Conservation (phyloP, 35 echinoderm and acorn worm species). For the Hemicentrotus pulcherrimus region DNA sequence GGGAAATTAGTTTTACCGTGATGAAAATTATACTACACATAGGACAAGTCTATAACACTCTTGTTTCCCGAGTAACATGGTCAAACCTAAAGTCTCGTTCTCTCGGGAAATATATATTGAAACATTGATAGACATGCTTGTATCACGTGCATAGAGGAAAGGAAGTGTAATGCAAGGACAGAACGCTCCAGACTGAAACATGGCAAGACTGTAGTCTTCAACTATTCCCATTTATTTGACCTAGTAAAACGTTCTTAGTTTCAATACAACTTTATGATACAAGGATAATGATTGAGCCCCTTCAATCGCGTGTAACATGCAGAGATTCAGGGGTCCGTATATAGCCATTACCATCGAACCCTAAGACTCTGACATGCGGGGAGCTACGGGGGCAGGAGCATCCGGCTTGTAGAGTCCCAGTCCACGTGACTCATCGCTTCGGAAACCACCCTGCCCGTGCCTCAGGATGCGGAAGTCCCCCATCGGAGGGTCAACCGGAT, state of each 20-base stretch:
- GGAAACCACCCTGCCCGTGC: constrained; percentile 29
- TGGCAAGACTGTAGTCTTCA: neutral
- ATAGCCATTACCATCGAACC: neutral
- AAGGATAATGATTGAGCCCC: neutral
- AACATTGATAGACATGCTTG: neutral
- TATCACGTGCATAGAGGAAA: neutral
- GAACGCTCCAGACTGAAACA: too few relatives aligned
- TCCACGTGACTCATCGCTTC: neutral
- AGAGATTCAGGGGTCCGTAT: neutral
- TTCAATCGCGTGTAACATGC: neutral
- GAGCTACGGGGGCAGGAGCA: neutral
- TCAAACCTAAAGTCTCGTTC: too few relatives aligned
- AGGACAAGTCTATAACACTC: too few relatives aligned
- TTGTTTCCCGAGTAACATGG: too few relatives aligned
- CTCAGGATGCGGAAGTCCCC: constrained; percentile 38
- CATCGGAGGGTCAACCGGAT: constrained; percentile 37
- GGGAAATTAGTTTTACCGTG: too few relatives aligned
- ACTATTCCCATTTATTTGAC: neutral
- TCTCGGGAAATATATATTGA: too few relatives aligned
- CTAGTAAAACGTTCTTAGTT: neutral
- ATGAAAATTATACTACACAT: too few relatives aligned
- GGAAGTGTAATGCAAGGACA: neutral
- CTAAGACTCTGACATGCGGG: neutral
- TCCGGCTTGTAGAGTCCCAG: neutral
- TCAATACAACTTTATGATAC: neutral